phyloP scores from a whole-genome alignment of 2,113 vertebrate genomes.

The Mastomys natalensis region DNA sequence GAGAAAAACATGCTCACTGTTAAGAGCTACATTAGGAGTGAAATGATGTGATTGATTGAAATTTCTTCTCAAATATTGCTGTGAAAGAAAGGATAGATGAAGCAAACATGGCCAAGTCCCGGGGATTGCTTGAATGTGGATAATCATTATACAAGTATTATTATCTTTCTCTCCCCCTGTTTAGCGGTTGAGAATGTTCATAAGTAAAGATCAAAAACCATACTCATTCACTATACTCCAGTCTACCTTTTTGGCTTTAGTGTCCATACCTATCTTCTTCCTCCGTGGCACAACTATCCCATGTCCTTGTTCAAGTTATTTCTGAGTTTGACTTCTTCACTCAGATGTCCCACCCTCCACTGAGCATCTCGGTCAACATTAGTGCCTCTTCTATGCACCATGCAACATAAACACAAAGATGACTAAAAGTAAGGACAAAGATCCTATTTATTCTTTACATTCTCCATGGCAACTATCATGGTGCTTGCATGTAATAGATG shows the following conservation, averaged over 20 bases:
- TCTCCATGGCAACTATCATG: not conserved
- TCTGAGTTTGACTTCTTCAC: conserved; percentile 41
- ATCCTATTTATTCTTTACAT: conserved; percentile 36
- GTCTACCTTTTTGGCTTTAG: conserved; percentile 27
- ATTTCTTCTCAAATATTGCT: conserved; percentile 62
- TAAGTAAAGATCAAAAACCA: conserved; percentile 44
- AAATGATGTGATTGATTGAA: conserved; percentile 33
- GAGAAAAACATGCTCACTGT: conserved; percentile 18
- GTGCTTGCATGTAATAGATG: not conserved
- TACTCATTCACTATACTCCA: not conserved
- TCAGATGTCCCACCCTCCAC: not conserved
- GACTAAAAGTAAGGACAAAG: not conserved
- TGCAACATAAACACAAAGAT: conserved; percentile 20
- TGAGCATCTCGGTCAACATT: not conserved
- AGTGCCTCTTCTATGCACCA: conserved; percentile 2
- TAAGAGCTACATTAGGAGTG: not conserved
- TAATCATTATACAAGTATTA: conserved; percentile 13
- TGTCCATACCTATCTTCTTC: not conserved
- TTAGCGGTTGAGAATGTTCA: conserved; percentile 44
- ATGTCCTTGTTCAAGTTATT: conserved; percentile 27
- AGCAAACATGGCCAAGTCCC: conserved; percentile 23
- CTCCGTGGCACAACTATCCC: not conserved
- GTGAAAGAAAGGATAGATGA: conserved; percentile 21
- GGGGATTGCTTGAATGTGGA: conserved; percentile 17
- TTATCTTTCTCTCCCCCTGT: not conserved